These are phyloP conservation scores for Aleiodes leptofemur DNA, from an alignment of 2,888 invertebrate genomes.

Conservation along the genomic window DNA sequence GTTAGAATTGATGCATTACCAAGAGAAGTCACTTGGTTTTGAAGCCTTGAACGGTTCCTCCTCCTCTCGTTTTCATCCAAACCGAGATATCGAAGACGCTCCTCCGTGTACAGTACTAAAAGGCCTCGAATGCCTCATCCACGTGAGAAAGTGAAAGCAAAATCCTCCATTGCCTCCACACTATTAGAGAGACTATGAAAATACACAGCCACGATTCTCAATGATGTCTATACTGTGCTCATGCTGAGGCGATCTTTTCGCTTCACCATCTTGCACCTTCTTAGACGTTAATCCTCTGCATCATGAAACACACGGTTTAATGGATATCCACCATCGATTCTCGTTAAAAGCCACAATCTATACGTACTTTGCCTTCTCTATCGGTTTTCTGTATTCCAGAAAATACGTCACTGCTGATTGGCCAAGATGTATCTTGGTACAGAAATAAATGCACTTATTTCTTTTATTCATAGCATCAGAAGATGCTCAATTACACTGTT, in stretches of 20 bases:
- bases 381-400: background rate
- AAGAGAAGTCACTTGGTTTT: no score
- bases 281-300: constrained; percentile 8
- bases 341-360: constrained; percentile 20
- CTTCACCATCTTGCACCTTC: constrained; percentile 3
- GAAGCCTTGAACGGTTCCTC: no score
- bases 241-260: constrained; percentile 10
- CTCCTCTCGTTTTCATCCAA: no score
- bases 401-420: no score
- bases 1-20: no score
- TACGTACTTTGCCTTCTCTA: background rate
- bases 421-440: no score
- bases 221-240: no score
- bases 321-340: constrained; percentile 18
- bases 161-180: constrained; percentile 46
- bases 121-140: constrained; percentile 57
- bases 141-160: constrained; percentile 71
- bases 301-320: constrained; percentile 1
- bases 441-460: no score
- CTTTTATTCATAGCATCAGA: no score
- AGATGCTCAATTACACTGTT: no score
- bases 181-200: background rate
- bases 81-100: constrained; percentile 37
- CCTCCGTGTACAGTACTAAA: constrained; percentile 45
- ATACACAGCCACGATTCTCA: background rate